A percentile compares a stretch with the other conserved stretches of the same genome.
These are phyloP conservation scores for Samia ricini DNA, from an alignment of 1,140 invertebrate species.

Conservation along the genomic window DNA sequence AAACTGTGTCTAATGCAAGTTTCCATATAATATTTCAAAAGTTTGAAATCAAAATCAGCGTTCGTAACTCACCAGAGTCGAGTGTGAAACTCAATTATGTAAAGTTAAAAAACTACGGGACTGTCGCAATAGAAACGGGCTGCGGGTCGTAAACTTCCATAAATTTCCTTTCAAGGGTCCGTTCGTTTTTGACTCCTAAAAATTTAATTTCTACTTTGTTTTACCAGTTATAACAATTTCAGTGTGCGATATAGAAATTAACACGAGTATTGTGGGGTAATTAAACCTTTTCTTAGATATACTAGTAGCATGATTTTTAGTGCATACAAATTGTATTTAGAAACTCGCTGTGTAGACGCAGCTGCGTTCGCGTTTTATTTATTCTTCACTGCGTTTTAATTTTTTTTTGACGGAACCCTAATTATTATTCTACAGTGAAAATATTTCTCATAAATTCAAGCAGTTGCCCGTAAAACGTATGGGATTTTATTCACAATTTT, in stretches of 20 bases:
- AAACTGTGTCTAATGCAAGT: no score
- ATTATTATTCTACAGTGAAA: no score
- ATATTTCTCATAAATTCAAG: no score
- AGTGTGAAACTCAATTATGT: conserved; percentile 3
- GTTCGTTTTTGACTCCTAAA: not conserved
- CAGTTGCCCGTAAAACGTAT: no score
- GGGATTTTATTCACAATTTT: no score
- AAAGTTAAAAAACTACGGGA: conserved; percentile 5
- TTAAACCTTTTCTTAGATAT: not conserved
- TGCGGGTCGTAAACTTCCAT: not conserved
- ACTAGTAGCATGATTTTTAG: no score
- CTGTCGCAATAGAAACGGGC: not conserved
- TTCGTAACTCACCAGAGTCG: not conserved
- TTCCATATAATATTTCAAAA: not conserved
- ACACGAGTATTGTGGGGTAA: not conserved
- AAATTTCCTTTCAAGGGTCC: not conserved
- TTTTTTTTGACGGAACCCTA: no score
- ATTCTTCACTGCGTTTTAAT: no score
- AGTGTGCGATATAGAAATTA: not conserved
- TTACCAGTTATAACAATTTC: not conserved
- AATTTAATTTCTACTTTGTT: conserved; percentile 4
- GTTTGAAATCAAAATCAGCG: not conserved
- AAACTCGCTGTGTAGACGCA: no score
- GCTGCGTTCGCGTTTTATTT: no score
- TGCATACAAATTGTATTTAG: no score